phyloP scores from a whole-genome alignment of 2,113 vertebrate species.

The Gymnobelideus leadbeateri region DNA sequence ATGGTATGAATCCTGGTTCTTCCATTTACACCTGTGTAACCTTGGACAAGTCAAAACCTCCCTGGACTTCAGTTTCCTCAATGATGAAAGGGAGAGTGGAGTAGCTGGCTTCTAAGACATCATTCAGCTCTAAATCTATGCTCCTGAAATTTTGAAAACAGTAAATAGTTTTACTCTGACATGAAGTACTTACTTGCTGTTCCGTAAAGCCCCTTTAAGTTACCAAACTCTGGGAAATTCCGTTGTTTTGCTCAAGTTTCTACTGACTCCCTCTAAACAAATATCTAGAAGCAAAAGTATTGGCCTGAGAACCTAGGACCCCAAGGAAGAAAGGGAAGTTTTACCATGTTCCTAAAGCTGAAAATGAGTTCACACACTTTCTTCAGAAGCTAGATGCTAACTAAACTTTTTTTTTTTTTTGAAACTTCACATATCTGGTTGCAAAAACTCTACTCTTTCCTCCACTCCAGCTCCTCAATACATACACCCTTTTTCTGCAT shows the following conservation, averaged over 20 bases:
- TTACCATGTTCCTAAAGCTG: not conserved
- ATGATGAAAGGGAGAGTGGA: not conserved
- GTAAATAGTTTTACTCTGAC: not conserved
- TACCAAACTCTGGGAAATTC: not conserved
- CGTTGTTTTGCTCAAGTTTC: not conserved
- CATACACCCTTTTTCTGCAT: not conserved
- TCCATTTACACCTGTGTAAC: not conserved
- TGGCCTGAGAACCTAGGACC: not conserved
- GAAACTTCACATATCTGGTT: not conserved
- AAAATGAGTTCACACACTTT: not conserved
- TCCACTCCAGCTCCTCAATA: not conserved
- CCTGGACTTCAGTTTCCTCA: not conserved
- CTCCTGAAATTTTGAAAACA: not conserved
- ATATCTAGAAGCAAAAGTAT: slow-evolving; percentile 17
- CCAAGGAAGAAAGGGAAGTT: not conserved
- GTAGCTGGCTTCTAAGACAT: too few relatives aligned
- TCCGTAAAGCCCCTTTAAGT: not conserved
- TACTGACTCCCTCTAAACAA: slow-evolving; percentile 25
- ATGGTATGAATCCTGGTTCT: not conserved
- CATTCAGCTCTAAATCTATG: not conserved
- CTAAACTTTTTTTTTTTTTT: not conserved
- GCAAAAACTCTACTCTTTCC: not conserved
- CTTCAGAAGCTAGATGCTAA: not conserved
- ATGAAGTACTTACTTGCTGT: too few relatives aligned
- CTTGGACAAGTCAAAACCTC: not conserved